Percentiles rank a stretch among this genome's conserved stretches.
Conservation (phyloP, 2,113 vertebrate species). For the Lichenostomus cassidix region DNA sequence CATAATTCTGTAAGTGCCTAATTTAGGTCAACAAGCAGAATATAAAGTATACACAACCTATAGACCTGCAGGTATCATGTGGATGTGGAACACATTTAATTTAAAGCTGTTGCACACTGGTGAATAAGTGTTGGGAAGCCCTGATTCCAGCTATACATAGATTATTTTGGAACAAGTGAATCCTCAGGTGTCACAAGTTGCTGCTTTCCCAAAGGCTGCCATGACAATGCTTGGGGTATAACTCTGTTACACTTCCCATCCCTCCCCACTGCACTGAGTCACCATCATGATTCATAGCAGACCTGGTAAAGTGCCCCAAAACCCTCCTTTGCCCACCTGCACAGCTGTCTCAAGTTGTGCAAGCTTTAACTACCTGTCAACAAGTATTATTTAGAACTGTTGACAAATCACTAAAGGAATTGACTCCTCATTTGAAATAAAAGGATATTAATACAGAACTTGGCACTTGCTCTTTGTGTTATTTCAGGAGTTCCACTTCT, state of each 20-base stretch:
- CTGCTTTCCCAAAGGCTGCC: background rate
- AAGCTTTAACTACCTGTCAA: constrained; percentile 4
- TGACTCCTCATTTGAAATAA: background rate
- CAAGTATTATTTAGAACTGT: constrained; percentile 48
- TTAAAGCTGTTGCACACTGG: background rate
- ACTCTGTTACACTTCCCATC: background rate
- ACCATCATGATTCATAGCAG: background rate
- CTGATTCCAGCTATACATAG: background rate
- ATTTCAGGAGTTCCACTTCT: constrained; percentile 41
- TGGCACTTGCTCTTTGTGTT: background rate
- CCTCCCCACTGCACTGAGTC: background rate
- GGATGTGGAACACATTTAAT: background rate
- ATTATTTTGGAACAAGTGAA: background rate
- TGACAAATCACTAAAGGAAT: constrained; percentile 38
- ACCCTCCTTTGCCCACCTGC: background rate
- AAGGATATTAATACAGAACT: background rate
- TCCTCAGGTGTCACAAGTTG: background rate
- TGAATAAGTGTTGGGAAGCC: background rate
- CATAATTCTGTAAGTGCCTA: background rate
- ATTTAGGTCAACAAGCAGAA: background rate
- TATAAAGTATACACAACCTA: background rate
- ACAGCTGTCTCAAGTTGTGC: background rate
- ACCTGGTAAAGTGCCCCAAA: background rate
- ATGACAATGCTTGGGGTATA: background rate
- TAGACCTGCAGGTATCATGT: background rate